Evolutionary conservation across 2,888 invertebrate species (phyloP).

Genomic region (Drosophila vallismaia): DNA sequence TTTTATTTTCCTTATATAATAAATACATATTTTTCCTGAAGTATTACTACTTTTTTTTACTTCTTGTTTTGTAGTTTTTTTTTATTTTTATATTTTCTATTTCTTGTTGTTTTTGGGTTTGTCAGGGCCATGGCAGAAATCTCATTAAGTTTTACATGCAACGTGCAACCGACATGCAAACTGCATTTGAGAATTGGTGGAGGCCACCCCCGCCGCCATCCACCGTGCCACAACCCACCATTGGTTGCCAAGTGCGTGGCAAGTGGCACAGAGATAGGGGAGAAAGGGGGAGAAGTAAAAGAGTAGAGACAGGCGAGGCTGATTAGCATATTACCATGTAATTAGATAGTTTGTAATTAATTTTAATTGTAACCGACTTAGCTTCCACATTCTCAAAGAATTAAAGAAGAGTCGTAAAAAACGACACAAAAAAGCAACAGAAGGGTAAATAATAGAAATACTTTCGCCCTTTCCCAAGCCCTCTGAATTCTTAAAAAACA

Average conservation of each 20-base stretch:
- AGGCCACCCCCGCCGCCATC: not conserved
- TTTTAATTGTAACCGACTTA: conserved; percentile 73
- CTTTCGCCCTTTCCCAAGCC: conserved; percentile 30
- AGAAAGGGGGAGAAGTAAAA: conserved; percentile 6
- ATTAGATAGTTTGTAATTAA: conserved; percentile 77
- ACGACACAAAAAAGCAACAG: conserved; percentile 9
- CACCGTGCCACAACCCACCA: not conserved
- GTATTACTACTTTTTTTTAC: not conserved
- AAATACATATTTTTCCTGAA: not conserved
- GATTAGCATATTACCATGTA: conserved; percentile 80
- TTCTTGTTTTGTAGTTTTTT: conserved; percentile 1
- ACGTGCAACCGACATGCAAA: conserved; percentile 48
- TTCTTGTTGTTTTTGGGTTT: conserved; percentile 27
- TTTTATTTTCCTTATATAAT: not conserved
- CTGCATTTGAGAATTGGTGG: conserved; percentile 26
- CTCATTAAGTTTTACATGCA: conserved; percentile 54
- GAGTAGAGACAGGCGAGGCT: conserved; percentile 41
- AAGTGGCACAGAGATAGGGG: conserved; percentile 23
- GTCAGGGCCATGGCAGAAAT: conserved; percentile 50
- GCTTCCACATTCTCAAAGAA: conserved; percentile 7
- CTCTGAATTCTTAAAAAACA: too few relatives aligned
- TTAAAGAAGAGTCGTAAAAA: not conserved
- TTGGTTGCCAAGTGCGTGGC: conserved; percentile 58
- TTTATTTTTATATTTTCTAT: not conserved
- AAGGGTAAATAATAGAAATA: conserved; percentile 2